A percentile compares a stretch with the other conserved stretches of the same genome.
phyloP scores from a whole-genome alignment of 2,888 invertebrate species.

The Cyrtodaria siliqua region DNA sequence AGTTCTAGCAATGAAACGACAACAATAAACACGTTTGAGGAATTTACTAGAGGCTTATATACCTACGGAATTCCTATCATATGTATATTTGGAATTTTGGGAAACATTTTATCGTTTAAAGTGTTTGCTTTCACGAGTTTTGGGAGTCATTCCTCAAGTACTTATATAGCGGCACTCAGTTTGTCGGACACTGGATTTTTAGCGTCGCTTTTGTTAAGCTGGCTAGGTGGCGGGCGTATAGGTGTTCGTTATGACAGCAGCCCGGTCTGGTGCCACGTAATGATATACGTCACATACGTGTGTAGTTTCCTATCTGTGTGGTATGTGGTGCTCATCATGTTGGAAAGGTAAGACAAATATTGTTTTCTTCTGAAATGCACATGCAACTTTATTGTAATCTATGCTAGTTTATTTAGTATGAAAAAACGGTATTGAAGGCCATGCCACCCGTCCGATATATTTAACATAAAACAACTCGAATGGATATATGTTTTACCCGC shows the following conservation, averaged over 20 bases:
- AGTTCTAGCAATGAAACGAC: too few species aligned
- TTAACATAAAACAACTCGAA: too few species aligned
- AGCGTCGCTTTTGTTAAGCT: slow-evolving; percentile 88
- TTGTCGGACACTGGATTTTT: slow-evolving; percentile 92
- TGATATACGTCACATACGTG: slow-evolving; percentile 87
- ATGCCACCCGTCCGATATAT: too few species aligned
- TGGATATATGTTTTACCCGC: too few species aligned
- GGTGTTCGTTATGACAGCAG: slow-evolving; percentile 16
- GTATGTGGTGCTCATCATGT: slow-evolving; percentile 95
- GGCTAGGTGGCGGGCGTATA: slow-evolving; percentile 68
- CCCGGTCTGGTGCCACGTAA: slow-evolving; percentile 46
- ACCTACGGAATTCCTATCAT: slow-evolving; percentile 88
- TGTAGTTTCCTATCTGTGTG: slow-evolving; percentile 93
- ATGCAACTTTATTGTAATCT: too few species aligned
- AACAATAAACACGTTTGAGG: slow-evolving; percentile 17
- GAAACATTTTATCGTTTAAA: slow-evolving; percentile 91
- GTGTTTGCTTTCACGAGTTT: slow-evolving; percentile 92
- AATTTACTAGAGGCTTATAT: slow-evolving; percentile 34
- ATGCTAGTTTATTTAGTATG: too few species aligned
- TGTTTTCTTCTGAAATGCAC: too few species aligned
- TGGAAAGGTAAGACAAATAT: too few species aligned
- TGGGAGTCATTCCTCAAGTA: slow-evolving; percentile 91
- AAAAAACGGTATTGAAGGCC: too few species aligned
- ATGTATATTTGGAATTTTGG: slow-evolving; percentile 90
- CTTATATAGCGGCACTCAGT: slow-evolving; percentile 92